Evolutionary conservation across 2,888 invertebrate species (phyloP).

Genomic region (Stenurella melanura): DNA sequence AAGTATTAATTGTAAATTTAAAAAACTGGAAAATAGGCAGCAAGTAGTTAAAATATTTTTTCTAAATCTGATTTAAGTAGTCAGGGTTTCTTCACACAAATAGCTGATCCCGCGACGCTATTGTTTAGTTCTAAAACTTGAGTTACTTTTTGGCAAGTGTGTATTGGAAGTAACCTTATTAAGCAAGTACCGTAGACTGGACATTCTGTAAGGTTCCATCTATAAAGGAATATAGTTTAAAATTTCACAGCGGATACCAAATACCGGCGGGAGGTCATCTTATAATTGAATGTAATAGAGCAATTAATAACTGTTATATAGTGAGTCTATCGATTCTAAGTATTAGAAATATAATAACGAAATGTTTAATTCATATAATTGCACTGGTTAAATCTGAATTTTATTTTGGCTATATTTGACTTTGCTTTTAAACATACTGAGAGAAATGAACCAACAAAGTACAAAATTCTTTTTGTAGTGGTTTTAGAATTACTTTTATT

Average conservation of each 20-base stretch:
- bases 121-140: background rate
- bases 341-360: background rate
- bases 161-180: background rate
- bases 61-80: background rate
- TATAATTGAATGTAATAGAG: slow-evolving; percentile 55
- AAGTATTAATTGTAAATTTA: no score
- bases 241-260: slow-evolving; percentile 43
- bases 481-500: no score
- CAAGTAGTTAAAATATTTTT: no score
- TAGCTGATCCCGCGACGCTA: background rate
- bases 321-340: slow-evolving; percentile 12
- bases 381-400: background rate
- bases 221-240: slow-evolving; percentile 41
- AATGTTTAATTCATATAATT: slow-evolving; percentile 8
- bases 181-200: slow-evolving; percentile 13
- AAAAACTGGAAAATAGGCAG: no score
- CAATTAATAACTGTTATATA: slow-evolving; percentile 51
- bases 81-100: background rate
- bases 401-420: background rate
- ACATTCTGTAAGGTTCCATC: slow-evolving; percentile 10
- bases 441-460: background rate
- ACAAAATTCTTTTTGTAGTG: no score
- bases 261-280: slow-evolving; percentile 45
- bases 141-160: background rate
- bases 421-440: background rate